Percentiles rank a stretch among this genome's conserved stretches.
phyloP scores from a whole-genome alignment of 2,113 vertebrate species.

The Rhinoptilus africanus region DNA sequence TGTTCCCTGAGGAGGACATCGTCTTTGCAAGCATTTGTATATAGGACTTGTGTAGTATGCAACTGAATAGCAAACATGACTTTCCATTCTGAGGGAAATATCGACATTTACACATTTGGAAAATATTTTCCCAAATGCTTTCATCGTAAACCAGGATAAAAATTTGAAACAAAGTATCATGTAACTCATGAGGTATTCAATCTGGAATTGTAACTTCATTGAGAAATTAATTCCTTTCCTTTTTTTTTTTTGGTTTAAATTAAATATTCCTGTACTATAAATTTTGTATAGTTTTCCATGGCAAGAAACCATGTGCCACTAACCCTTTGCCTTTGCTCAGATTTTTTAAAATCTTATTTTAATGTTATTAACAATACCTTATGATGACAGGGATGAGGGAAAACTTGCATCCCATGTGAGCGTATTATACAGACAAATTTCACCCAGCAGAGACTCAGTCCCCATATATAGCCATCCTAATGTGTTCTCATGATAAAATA shows the following conservation, averaged over 20 bases:
- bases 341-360: neutral
- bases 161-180: neutral
- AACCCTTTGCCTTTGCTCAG: neutral
- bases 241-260: neutral
- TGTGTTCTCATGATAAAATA: slow-evolving; percentile 24
- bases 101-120: neutral
- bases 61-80: accelerated
- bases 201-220: neutral
- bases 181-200: neutral
- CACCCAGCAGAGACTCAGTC: neutral
- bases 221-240: neutral
- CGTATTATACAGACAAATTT: neutral
- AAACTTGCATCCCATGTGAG: neutral
- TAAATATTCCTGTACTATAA: neutral
- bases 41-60: neutral
- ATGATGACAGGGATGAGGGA: neutral
- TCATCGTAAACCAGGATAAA: neutral
- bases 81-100: neutral
- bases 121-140: neutral
- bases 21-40: neutral
- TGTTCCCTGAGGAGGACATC: neutral
- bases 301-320: neutral
- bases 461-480: neutral
- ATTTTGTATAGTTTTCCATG: neutral
- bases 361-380: neutral